Evolutionary conservation across 1,140 invertebrate genomes (phyloP).

Genomic region (Drosophila mauritiana): DNA sequence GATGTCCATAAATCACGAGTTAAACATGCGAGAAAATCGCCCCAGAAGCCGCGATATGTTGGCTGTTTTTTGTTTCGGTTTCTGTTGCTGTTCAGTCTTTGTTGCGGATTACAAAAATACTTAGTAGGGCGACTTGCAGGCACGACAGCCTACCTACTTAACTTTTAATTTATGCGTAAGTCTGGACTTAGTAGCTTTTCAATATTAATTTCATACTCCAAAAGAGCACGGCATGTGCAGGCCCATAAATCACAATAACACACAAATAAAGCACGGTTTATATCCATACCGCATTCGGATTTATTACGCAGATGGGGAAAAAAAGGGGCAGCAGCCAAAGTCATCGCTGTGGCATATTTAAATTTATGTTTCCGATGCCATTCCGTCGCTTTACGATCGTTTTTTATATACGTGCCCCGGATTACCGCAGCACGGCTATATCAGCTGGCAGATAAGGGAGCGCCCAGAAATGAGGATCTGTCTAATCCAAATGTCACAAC

Average conservation of each 20-base stretch:
- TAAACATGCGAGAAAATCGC: slow-evolving; percentile 57
- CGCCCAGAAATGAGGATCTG: slow-evolving; percentile 6
- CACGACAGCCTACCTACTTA: slow-evolving; percentile 65
- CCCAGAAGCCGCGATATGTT: slow-evolving; percentile 30
- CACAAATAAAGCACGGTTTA: slow-evolving; percentile 59
- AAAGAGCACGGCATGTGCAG: slow-evolving; percentile 39
- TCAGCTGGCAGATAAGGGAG: slow-evolving; percentile 13
- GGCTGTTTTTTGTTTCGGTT: slow-evolving; percentile 47
- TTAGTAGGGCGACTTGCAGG: slow-evolving; percentile 31
- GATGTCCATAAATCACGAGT: slow-evolving; percentile 65
- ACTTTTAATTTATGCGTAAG: slow-evolving; percentile 80
- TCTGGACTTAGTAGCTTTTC: slow-evolving; percentile 78
- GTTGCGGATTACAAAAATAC: slow-evolving; percentile 48
- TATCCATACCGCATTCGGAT: slow-evolving; percentile 62
- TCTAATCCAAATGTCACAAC: slow-evolving; percentile 20
- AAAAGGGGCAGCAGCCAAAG: slow-evolving; percentile 38
- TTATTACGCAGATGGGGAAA: slow-evolving; percentile 61
- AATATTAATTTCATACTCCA: slow-evolving; percentile 76
- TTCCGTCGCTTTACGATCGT: slow-evolving; percentile 38
- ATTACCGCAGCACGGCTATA: slow-evolving; percentile 30
- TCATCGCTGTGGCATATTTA: slow-evolving; percentile 39
- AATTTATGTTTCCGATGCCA: slow-evolving; percentile 52
- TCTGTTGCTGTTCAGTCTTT: slow-evolving; percentile 23
- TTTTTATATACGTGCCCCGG: slow-evolving; percentile 24
- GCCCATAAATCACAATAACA: slow-evolving; percentile 73